These are phyloP conservation scores for Patella caerulea DNA, from an alignment of 2,888 invertebrate genomes.

Conservation along the genomic window DNA sequence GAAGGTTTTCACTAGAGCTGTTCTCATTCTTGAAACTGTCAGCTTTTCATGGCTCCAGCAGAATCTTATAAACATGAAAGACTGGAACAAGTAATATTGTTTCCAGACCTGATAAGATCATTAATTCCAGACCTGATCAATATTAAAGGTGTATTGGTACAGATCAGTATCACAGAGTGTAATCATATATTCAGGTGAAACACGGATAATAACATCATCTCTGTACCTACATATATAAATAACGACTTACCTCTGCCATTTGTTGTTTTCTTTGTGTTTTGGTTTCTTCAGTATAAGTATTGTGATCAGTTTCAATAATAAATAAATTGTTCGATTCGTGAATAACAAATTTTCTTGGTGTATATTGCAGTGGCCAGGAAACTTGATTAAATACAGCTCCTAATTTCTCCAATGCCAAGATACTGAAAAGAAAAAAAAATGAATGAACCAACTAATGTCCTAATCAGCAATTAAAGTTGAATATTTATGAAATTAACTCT, in stretches of 20 bases:
- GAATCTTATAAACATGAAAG: too few relatives aligned
- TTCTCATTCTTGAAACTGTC: too few relatives aligned
- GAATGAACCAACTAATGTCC: background rate
- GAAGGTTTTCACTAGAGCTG: too few relatives aligned
- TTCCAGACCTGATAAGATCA: too few relatives aligned
- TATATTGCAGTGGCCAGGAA: conserved; percentile 92
- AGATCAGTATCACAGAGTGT: background rate
- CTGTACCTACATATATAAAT: background rate
- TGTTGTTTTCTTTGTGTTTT: conserved; percentile 92
- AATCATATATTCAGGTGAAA: conserved; percentile 3
- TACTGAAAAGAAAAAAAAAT: conserved; percentile 72
- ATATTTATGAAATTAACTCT: background rate
- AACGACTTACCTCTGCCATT: conserved; percentile 84
- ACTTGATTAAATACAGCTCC: conserved; percentile 98
- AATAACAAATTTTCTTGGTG: conserved; percentile 94
- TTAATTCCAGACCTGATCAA: too few relatives aligned
- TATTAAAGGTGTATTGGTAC: background rate
- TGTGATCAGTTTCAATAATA: conserved; percentile 97
- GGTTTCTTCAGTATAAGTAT: conserved; percentile 96
- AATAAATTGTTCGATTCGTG: conserved; percentile 93
- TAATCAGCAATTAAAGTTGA: background rate
- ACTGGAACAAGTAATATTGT: too few relatives aligned
- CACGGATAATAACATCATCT: background rate
- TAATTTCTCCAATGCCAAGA: conserved; percentile 96
- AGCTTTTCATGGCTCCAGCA: too few relatives aligned